Evolutionary conservation across 1,140 invertebrate species (phyloP).

Genomic region (Drosophila saltans): DNA sequence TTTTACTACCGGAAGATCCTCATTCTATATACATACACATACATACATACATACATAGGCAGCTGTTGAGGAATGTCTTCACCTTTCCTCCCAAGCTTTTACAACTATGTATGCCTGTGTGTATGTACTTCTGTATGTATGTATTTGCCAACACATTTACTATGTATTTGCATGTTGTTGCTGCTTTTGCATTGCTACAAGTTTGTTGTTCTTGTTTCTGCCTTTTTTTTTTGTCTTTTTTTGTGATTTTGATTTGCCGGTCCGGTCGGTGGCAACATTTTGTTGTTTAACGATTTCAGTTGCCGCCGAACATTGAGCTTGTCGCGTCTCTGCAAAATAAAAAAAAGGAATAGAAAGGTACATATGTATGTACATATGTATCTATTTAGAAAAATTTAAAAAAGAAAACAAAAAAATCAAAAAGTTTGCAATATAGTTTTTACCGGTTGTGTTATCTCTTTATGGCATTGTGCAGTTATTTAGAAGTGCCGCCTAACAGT

Average conservation of each 20-base stretch:
- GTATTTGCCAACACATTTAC: not conserved
- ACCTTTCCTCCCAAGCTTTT: too few relatives aligned
- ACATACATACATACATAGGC: slow-evolving; percentile 10
- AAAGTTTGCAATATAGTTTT: slow-evolving; percentile 31
- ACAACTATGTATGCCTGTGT: slow-evolving; percentile 13
- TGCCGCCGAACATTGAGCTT: slow-evolving; percentile 66
- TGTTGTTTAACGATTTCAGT: slow-evolving; percentile 55
- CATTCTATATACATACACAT: slow-evolving; percentile 23
- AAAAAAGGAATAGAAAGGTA: slow-evolving; percentile 37
- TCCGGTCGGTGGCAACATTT: slow-evolving; percentile 44
- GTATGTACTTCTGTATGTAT: not conserved
- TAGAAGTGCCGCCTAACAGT: too few relatives aligned
- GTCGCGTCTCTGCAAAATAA: slow-evolving; percentile 52
- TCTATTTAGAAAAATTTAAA: slow-evolving; percentile 4
- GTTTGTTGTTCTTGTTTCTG: slow-evolving; percentile 14
- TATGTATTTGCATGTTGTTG: slow-evolving; percentile 5
- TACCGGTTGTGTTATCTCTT: slow-evolving; percentile 4
- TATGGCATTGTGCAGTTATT: not conserved
- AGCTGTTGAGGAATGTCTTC: too few relatives aligned
- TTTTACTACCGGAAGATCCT: too few relatives aligned
- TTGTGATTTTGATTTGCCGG: slow-evolving; percentile 46
- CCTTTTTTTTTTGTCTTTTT: slow-evolving; percentile 26
- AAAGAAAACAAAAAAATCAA: slow-evolving; percentile 15
- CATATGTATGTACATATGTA: not conserved
- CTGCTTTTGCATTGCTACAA: not conserved